phyloP scores from a whole-genome alignment of 2,888 invertebrate species.

The Agonopterix heracliana region DNA sequence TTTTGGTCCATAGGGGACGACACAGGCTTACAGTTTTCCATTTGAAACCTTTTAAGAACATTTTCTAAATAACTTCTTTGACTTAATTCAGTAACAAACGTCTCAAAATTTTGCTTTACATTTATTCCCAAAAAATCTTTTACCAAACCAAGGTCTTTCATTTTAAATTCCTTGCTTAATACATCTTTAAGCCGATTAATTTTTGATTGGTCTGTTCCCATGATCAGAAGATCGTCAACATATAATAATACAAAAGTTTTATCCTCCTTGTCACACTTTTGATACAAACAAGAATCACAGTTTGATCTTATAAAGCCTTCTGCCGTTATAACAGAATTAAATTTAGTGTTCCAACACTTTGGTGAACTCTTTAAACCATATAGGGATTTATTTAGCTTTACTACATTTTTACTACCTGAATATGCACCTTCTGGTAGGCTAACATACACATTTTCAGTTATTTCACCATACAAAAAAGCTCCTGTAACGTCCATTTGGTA shows the following conservation, averaged over 20 bases:
- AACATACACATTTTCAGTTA: constrained; percentile 13
- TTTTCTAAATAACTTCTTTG: constrained; percentile 9
- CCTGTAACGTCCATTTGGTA: constrained; percentile 15
- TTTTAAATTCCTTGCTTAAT: constrained; percentile 8
- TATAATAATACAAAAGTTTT: constrained; percentile 11
- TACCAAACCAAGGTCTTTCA: constrained; percentile 11
- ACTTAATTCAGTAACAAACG: constrained; percentile 1
- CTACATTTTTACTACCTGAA: constrained; percentile 7
- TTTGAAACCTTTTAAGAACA: constrained; percentile 7
- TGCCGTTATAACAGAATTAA: constrained; percentile 10
- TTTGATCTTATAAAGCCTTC: constrained; percentile 12
- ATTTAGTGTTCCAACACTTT: constrained; percentile 14
- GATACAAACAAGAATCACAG: constrained; percentile 13
- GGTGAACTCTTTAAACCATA: constrained; percentile 16
- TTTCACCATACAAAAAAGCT: constrained; percentile 13
- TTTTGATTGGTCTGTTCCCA: constrained; percentile 6
- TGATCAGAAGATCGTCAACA: constrained; percentile 11
- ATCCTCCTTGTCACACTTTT: constrained; percentile 4
- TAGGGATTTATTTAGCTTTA: constrained; percentile 13
- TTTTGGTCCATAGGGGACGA: constrained; percentile 12
- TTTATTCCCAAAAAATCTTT: constrained; percentile 9
- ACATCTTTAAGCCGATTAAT: constrained; percentile 4
- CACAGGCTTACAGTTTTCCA: constrained; percentile 11
- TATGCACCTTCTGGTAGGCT: constrained; percentile 16
- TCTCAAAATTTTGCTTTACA: constrained; percentile 9